phyloP scores from a whole-genome alignment of 23 tunicate genomes.

The Clavelina lepadiformis region DNA sequence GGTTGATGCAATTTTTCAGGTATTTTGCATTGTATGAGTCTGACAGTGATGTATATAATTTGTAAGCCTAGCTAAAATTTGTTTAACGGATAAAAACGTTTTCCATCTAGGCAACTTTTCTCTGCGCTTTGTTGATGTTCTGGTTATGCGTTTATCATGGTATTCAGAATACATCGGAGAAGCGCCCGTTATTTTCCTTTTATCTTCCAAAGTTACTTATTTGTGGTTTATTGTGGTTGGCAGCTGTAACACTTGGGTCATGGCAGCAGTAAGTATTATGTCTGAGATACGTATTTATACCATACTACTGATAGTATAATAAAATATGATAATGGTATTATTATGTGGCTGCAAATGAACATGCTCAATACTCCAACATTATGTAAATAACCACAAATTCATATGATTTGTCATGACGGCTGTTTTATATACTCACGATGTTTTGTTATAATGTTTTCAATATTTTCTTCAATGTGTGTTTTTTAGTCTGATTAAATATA shows the following conservation, averaged over 20 bases:
- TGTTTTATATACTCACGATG: no score
- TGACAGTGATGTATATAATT: not conserved
- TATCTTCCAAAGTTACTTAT: conserved; percentile 73
- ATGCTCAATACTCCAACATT: not conserved
- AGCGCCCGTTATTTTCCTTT: conserved; percentile 43
- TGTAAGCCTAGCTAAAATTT: not conserved
- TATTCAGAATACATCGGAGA: conserved; percentile 35
- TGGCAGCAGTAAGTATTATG: conserved; percentile 76
- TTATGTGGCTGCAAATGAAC: not conserved
- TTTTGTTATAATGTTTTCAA: no score
- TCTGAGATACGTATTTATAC: not conserved
- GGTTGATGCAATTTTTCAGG: conserved; percentile 71
- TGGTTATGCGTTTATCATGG: conserved; percentile 91
- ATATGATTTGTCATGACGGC: no score
- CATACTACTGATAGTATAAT: not conserved
- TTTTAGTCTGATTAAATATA: no score
- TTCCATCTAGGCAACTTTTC: conserved; percentile 55
- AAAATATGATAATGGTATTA: not conserved
- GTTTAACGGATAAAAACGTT: not conserved
- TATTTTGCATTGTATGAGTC: conserved; percentile 1
- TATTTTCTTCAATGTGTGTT: no score
- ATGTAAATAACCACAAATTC: no score
- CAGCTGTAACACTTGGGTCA: conserved; percentile 72
- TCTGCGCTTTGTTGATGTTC: conserved; percentile 54
- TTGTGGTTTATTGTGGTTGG: conserved; percentile 71